Conservation (phyloP, 2,797 vertebrate genomes). For the Stomatorhinus walkeri region DNA sequence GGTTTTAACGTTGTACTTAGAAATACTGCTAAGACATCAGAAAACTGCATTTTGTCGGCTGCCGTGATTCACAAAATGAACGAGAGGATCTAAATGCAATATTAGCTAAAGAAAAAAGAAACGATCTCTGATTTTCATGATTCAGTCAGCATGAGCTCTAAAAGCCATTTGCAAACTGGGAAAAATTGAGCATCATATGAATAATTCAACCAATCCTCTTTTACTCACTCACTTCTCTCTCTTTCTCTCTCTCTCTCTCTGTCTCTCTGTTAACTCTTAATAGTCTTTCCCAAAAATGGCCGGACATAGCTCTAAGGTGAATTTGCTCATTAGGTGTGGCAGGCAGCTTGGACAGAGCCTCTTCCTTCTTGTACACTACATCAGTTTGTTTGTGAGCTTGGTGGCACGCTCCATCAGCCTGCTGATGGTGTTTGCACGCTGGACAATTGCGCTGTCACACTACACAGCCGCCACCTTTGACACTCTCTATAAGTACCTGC, state of each 20-base stretch:
- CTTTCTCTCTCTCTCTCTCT: not conserved
- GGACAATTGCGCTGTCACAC: slow-evolving; percentile 50
- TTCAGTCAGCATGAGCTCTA: not conserved
- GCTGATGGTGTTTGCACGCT: slow-evolving; percentile 52
- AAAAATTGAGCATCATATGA: not conserved
- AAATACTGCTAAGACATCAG: not conserved
- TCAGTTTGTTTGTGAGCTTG: slow-evolving; percentile 49
- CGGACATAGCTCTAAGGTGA: slow-evolving; percentile 48
- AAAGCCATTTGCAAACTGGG: slow-evolving; percentile 29
- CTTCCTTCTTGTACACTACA: slow-evolving; percentile 55
- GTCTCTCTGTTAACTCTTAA: not conserved
- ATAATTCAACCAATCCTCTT: not conserved
- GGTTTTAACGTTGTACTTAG: not conserved
- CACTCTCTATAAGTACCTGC: slow-evolving; percentile 50
- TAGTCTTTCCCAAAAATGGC: not conserved
- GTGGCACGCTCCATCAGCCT: slow-evolving; percentile 47
- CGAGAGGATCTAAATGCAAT: not conserved
- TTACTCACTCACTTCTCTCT: not conserved
- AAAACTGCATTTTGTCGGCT: not conserved
- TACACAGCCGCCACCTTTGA: slow-evolving; percentile 51
- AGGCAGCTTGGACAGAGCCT: slow-evolving; percentile 58
- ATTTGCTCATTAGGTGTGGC: slow-evolving; percentile 49
- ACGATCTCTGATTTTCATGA: not conserved
- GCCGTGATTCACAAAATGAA: not conserved
- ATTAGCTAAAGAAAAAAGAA: not conserved